Evolutionary conservation across 2,797 vertebrate genomes (phyloP).

Genomic region (Nyctibius grandis): DNA sequence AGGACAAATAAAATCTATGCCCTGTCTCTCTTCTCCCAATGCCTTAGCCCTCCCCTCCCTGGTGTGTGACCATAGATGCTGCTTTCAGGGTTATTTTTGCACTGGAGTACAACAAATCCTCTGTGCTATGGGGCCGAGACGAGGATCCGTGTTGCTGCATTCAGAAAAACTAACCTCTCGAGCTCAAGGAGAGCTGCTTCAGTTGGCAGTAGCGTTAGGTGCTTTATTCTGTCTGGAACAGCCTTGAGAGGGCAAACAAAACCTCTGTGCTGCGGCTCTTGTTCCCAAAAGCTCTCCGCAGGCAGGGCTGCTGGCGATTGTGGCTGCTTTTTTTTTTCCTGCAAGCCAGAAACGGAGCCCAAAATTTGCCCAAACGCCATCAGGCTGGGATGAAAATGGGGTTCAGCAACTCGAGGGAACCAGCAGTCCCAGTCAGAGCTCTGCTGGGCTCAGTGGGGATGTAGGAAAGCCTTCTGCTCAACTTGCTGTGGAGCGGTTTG

Average conservation of each 20-base stretch:
- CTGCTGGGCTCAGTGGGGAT: accelerated
- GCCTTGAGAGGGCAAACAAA: constrained; percentile 57
- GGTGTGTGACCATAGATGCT: not conserved
- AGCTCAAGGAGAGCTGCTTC: constrained; percentile 47
- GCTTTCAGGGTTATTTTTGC: constrained; percentile 49
- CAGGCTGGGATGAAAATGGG: not conserved
- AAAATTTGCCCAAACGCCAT: not conserved
- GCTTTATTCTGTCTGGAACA: constrained; percentile 37
- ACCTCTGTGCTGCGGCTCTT: not conserved
- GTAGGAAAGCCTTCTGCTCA: accelerated
- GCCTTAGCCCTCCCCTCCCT: not conserved
- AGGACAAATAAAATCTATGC: constrained; percentile 57
- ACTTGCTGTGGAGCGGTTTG: accelerated
- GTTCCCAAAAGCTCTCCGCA: not conserved
- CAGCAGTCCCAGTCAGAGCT: accelerated
- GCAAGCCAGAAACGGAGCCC: accelerated
- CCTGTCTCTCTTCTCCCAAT: not conserved
- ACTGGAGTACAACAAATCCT: constrained; percentile 34
- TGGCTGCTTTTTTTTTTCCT: too few species aligned
- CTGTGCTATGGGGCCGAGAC: not conserved
- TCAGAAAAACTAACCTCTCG: constrained; percentile 28
- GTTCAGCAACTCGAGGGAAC: not conserved
- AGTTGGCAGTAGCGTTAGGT: constrained; percentile 16
- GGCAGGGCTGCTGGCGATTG: not conserved
- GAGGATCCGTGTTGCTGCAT: constrained; percentile 2